Base-by-base conservation (phyloP, 2,797 vertebrate genomes). In the Hoplostethus mediterraneus region DNA sequence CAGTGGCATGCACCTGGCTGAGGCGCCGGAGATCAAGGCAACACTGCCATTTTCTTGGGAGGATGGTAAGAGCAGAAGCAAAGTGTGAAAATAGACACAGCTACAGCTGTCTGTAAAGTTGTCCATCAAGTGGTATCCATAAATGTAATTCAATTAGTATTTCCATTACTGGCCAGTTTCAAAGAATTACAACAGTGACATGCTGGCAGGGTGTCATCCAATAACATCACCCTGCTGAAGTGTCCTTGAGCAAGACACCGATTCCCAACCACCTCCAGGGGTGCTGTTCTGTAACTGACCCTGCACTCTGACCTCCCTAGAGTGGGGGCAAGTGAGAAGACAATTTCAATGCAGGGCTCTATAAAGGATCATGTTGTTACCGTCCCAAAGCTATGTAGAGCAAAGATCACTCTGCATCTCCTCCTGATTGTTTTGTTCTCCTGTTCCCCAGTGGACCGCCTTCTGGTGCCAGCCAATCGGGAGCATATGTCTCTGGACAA, bases 21-120 rank as follows among this genome's bases (percentile, higher is more conserved):
- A 98, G 75, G 92, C 94, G 71, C 98, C 98, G 0, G 95, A 96
- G 58, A 87, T 93, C 40, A 96, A 95, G 88, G 84, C 93, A 5
- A 82, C 92, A 0, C 87, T 92, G 47, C 90, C 95, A n/a, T 99
- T 99, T 92, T 96, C 97, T 38, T 99, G 98, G 98, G 97, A 98
- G 75, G 97, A 98, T 2, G 98, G 98, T 99, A 94, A 96, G 95
- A 57, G 47, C 31, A 11, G 0, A 5, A 42, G 31, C 3, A 14
- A 31, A 59, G 17, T 51, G 6, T 51, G 54, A 14, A 40, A 11
- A 42, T 59, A 21, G 28, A 17, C 2, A 6, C 17, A 7, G 25
- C 4, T 6, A 12, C 31, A 12, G 17, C 4, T 54, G 2, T 28
- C 28, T 28, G 28, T 28, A 28, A 28, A 28, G 9, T 44, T 44